Evolutionary conservation across 2,888 invertebrate genomes (phyloP), one percentile per base, ranked within the genome.

Genomic region (Fabriciana adippe): DNA sequence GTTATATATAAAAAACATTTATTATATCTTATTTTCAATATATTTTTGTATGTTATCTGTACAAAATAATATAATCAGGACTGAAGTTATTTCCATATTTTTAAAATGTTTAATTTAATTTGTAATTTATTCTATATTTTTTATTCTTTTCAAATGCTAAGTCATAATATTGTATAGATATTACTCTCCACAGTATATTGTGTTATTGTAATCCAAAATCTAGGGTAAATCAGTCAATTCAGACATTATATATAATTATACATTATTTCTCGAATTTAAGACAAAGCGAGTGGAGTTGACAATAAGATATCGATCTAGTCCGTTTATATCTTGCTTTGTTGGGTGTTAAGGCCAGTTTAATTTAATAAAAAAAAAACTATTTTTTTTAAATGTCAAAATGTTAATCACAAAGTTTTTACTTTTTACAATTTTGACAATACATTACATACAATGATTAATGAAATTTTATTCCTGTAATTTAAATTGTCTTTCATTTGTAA

Each of bases 271-370:
- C 90, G 91, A 90, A 91, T 90, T 88, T 90, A 89, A 88, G 83
- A 86, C 84, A 81, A 84, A 88, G 89, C 87, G 88, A 84, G 84
- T 84, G 70, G 78, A 80, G 75, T 80, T 84, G 91, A 92, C 92
- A 92, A 92, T 92, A 92, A 90, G 82, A 86, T 78, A 82, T 78
- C 79, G 85, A 83, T 91, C 91, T 92, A 92, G 91, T 92, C 91
- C 87, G 78, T 81, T 79, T 81, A 82, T 78, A 83, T 83, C 81
- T 85, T 84, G 84, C 85, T 90, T 88, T 86, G 84, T 67, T 64
- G 70, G 70, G 67, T 63, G 57, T 69, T 69, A 59, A 60, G 74
- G 74, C 73, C 73, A 72, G 73, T 73, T 68, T 65, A 55, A 26
- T 55, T 55, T 51, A 31, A 54, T 63, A 8, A 14, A 55, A n/a